Evolutionary conservation across 2,797 vertebrate species (phyloP).

Genomic region (Danionella dracula): DNA sequence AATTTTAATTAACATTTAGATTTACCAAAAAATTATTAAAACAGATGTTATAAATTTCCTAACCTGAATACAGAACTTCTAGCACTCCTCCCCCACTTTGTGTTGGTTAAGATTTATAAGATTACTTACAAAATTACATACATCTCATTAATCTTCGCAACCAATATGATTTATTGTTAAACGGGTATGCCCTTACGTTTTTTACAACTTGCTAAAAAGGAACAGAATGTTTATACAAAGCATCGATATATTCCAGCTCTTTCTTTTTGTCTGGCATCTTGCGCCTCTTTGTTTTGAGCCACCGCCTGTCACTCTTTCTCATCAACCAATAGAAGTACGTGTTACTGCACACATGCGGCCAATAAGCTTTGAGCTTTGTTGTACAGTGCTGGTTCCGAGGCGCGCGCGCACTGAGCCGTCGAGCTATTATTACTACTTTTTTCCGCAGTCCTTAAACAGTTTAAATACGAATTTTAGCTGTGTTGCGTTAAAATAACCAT

Average conservation of each 20-base stretch:
- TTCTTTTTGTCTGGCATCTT: too few relatives aligned
- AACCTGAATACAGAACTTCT: too few relatives aligned
- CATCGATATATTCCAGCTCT: too few relatives aligned
- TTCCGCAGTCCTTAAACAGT: not conserved
- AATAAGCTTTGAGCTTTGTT: conserved; percentile 11
- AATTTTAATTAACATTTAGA: too few relatives aligned
- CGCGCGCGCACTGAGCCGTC: conserved; percentile 24
- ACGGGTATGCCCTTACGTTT: accelerated
- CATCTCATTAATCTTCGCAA: too few relatives aligned
- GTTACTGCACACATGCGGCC: conserved; percentile 13
- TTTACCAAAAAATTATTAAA: too few relatives aligned
- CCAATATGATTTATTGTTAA: not conserved
- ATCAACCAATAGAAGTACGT: conserved; percentile 8
- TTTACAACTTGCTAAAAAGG: not conserved
- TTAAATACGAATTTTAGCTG: not conserved
- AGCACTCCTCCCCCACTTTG: not conserved
- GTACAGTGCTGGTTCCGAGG: not conserved
- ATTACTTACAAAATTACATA: too few relatives aligned
- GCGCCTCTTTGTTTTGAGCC: conserved; percentile 33
- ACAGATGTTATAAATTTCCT: too few relatives aligned
- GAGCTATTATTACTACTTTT: conserved; percentile 20
- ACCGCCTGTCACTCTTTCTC: not conserved
- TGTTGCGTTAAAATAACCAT: not conserved
- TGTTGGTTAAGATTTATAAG: not conserved
- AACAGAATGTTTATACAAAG: too few relatives aligned